Evolutionary conservation across 2,888 invertebrate genomes (phyloP).

Genomic region (Notodonta ziczac): DNA sequence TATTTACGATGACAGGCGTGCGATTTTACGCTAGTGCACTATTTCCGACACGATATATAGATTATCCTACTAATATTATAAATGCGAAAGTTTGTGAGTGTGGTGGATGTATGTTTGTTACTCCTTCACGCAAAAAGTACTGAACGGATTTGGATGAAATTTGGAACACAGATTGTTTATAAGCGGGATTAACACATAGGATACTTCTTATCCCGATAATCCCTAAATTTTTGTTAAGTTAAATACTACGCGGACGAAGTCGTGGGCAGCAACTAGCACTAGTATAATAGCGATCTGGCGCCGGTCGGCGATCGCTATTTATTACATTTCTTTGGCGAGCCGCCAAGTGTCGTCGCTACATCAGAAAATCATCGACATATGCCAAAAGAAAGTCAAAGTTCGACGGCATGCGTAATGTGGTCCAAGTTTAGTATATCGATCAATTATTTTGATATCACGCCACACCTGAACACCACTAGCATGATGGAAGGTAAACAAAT

Average conservation of each 20-base stretch:
- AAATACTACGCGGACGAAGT: too few species aligned
- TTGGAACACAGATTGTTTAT: too few species aligned
- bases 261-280: too few species aligned
- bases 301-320: conserved; percentile 72
- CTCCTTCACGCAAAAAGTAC: too few species aligned
- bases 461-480: not conserved
- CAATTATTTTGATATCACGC: not conserved
- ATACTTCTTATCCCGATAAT: too few species aligned
- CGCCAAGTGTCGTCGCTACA: conserved; percentile 66
- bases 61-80: too few species aligned
- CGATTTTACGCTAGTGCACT: conserved; percentile 53
- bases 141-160: too few species aligned
- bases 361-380: conserved; percentile 60
- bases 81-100: too few species aligned
- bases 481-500: too few species aligned
- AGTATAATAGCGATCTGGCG: conserved; percentile 69
- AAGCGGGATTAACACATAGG: too few species aligned
- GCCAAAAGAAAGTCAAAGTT: conserved; percentile 80
- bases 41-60: conserved; percentile 65
- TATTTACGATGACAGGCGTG: conserved; percentile 38
- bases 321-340: conserved; percentile 71
- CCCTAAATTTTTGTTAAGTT: too few species aligned
- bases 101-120: too few species aligned
- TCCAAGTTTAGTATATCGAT: not conserved
- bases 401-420: conserved; percentile 57